phyloP scores from a whole-genome alignment of 35 echinoderm and acorn worm genomes.

The Lytechinus variegatus region DNA sequence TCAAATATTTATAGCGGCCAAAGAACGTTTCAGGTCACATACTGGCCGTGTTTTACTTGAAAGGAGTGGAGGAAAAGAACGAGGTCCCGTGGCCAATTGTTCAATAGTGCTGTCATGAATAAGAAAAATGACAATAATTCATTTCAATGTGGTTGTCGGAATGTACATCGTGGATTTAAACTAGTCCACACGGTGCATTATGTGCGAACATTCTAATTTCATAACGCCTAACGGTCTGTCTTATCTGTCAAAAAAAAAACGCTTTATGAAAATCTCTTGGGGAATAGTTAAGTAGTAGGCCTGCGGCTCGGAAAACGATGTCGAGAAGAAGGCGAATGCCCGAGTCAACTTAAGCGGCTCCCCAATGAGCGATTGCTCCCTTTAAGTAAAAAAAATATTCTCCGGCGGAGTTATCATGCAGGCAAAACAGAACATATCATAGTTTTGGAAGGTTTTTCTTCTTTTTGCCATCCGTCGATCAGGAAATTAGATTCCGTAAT shows the following conservation, averaged over 20 bases:
- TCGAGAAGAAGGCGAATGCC: neutral
- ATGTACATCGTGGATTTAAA: neutral
- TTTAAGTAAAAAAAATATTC: neutral
- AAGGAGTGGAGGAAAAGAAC: too few relatives aligned
- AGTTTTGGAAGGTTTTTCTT: slow-evolving; percentile 4
- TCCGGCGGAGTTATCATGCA: neutral
- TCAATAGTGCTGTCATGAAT: neutral
- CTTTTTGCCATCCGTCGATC: neutral
- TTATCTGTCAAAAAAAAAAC: neutral
- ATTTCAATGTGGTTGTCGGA: neutral
- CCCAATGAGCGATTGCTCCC: neutral
- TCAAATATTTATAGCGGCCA: too few relatives aligned
- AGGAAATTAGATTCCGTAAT: slow-evolving; percentile 5
- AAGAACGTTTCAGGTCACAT: too few relatives aligned
- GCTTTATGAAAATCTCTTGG: neutral
- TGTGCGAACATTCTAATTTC: neutral
- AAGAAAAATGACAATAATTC: neutral
- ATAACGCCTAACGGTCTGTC: neutral
- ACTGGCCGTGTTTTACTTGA: too few relatives aligned
- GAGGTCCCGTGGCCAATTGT: too few relatives aligned
- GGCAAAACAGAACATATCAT: neutral
- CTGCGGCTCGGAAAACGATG: neutral
- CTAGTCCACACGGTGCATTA: neutral
- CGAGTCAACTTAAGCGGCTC: neutral
- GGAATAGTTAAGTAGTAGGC: neutral